Evolutionary conservation across 2,888 invertebrate genomes (phyloP).

Genomic region (Leucophenga montana): DNA sequence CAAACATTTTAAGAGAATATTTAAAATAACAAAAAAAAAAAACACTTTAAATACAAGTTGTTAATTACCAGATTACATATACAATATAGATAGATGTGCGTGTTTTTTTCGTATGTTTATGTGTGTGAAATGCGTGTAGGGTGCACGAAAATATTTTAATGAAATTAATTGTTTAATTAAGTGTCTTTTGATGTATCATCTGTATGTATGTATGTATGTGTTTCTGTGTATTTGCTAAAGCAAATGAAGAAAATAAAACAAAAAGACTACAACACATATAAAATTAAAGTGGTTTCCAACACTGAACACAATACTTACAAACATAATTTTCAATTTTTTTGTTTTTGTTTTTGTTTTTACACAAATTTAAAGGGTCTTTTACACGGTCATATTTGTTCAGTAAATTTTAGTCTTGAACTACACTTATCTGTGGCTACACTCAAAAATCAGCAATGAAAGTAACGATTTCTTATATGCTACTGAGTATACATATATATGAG

Average conservation of each 20-base stretch:
- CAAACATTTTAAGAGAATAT: no score
- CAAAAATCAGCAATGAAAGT: no score
- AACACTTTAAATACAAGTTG: neutral
- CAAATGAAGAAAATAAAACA: neutral
- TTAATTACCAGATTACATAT: no score
- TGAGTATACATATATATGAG: no score
- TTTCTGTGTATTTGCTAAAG: neutral
- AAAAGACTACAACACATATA: neutral
- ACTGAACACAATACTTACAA: neutral
- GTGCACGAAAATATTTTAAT: slow-evolving; percentile 10
- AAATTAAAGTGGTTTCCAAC: neutral
- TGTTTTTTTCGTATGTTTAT: neutral
- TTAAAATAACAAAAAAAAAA: no score
- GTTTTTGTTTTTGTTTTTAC: neutral
- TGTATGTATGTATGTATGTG: neutral
- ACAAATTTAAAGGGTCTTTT: neutral
- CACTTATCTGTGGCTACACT: no score
- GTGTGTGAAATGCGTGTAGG: neutral
- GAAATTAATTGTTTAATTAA: neutral
- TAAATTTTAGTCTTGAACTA: neutral
- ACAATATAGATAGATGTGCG: no score
- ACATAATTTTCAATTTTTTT: neutral
- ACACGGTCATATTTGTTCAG: no score
- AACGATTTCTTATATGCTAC: no score
- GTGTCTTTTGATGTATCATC: no score